Evolutionary conservation across 2,113 vertebrate genomes (phyloP).

Genomic region (Hippocampus comes): DNA sequence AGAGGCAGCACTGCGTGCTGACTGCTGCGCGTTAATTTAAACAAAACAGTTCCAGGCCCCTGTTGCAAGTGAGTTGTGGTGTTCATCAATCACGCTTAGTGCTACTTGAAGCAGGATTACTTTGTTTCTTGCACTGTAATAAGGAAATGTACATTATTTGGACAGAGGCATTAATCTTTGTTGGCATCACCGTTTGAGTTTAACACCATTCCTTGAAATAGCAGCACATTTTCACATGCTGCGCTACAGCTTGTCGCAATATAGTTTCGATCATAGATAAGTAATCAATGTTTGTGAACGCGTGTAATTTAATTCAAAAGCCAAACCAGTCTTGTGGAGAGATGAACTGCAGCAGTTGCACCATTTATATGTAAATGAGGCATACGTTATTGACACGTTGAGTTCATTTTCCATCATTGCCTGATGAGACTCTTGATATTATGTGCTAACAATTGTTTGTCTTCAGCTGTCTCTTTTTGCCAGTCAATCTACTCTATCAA

Average conservation of each 20-base stretch:
- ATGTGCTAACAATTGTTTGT: constrained; percentile 20
- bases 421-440: constrained; percentile 24
- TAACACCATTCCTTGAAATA: constrained; percentile 9
- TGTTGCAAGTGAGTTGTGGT: constrained; percentile 16
- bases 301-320: constrained; percentile 13
- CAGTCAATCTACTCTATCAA: constrained; percentile 4
- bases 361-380: constrained; percentile 25
- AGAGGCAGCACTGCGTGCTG: constrained; percentile 19
- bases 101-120: constrained; percentile 17
- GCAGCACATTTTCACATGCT: constrained; percentile 12
- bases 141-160: constrained; percentile 29
- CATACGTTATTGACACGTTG: constrained; percentile 17
- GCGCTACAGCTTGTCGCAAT: constrained; percentile 2
- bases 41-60: constrained; percentile 21
- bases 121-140: constrained; percentile 25
- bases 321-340: constrained; percentile 6
- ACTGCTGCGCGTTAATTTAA: constrained; percentile 14
- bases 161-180: constrained; percentile 21
- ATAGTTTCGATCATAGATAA: constrained; percentile 19
- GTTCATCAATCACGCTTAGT: constrained; percentile 29
- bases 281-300: constrained; percentile 31
- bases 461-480: constrained; percentile 24
- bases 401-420: constrained; percentile 25
- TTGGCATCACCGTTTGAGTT: constrained; percentile 15
- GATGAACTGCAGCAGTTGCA: constrained; percentile 8